Conservation (phyloP, 2,888 invertebrate genomes). For the Chrysolina haemoptera region DNA sequence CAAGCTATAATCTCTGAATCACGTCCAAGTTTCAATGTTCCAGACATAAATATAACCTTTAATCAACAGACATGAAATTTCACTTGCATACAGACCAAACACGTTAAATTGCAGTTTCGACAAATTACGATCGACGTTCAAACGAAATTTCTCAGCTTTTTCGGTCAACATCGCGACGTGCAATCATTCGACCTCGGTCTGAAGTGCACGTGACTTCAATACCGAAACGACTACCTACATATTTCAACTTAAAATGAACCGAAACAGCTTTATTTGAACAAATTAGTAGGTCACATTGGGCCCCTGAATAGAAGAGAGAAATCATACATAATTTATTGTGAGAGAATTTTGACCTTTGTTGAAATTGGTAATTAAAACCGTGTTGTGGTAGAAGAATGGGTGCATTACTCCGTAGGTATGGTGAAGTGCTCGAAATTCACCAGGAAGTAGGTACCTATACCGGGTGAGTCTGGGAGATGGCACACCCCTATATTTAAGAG, state of each 20-base stretch:
- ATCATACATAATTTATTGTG: slow-evolving; percentile 20
- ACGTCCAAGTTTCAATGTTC: not conserved
- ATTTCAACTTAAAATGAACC: slow-evolving; percentile 35
- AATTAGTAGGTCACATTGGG: slow-evolving; percentile 30
- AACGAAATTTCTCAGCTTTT: slow-evolving; percentile 28
- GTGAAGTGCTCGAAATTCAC: not conserved
- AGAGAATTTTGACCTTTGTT: slow-evolving; percentile 23
- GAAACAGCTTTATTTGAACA: slow-evolving; percentile 37
- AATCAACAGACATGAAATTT: not conserved
- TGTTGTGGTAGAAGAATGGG: slow-evolving; percentile 9
- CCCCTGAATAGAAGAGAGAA: slow-evolving; percentile 19
- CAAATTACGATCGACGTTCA: slow-evolving; percentile 25
- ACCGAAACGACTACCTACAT: slow-evolving; percentile 37
- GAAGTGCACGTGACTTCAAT: slow-evolving; percentile 35
- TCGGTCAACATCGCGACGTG: slow-evolving; percentile 40
- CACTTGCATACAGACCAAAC: slow-evolving; percentile 1
- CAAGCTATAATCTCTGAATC: not conserved
- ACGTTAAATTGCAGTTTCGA: slow-evolving; percentile 2
- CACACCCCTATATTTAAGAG: too few species aligned
- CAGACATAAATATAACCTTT: not conserved
- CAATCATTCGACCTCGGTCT: slow-evolving; percentile 35
- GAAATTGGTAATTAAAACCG: slow-evolving; percentile 7
- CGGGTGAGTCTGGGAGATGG: too few species aligned
- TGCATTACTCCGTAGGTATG: slow-evolving; percentile 1
- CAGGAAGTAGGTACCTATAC: not conserved